These are phyloP conservation scores for Armadillidium nasatum DNA, from an alignment of 1,140 invertebrate genomes.

Conservation along the genomic window DNA sequence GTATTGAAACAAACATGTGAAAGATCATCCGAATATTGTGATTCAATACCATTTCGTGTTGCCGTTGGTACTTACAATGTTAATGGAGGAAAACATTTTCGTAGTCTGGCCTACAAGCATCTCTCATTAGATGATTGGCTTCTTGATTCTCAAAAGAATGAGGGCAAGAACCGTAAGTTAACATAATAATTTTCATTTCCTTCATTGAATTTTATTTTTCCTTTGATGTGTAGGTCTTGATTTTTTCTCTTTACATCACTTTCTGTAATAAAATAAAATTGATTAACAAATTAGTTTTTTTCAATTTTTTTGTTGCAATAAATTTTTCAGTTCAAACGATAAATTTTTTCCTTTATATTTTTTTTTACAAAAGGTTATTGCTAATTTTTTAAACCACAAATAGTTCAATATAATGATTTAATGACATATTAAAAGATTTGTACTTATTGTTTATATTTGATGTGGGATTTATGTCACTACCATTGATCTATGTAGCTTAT, in stretches of 20 bases:
- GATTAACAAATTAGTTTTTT: background rate
- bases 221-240: background rate
- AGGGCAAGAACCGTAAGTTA: constrained; percentile 52
- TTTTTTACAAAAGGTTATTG: no score
- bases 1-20: constrained; percentile 55
- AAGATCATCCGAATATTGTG: constrained; percentile 76
- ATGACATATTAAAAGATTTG: no score
- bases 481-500: no score
- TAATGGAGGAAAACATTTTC: constrained; percentile 97
- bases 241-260: background rate
- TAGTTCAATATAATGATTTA: no score
- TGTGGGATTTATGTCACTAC: no score
- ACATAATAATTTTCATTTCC: background rate
- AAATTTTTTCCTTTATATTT: no score
- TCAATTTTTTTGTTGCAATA: no score
- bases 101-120: constrained; percentile 93
- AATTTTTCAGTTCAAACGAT: no score
- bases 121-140: constrained; percentile 91
- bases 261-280: background rate
- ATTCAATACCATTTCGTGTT: constrained; percentile 66
- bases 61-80: constrained; percentile 97
- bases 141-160: constrained; percentile 61
- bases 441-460: no score
- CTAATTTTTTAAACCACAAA: no score
- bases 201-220: background rate